Conservation (phyloP, 1,140 invertebrate genomes). For the Solenopsis invicta region DNA sequence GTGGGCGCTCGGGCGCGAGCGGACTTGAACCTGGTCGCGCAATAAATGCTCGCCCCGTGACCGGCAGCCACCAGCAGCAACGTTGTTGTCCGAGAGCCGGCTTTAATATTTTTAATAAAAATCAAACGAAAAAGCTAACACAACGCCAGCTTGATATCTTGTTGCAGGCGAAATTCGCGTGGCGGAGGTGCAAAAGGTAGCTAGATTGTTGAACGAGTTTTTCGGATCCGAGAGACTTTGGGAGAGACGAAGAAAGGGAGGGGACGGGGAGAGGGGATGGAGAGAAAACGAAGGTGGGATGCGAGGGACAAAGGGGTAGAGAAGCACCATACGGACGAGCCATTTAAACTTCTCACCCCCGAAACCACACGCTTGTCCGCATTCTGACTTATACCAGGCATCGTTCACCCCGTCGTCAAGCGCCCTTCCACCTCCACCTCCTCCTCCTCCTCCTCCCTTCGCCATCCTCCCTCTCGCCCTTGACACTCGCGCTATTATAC, state of each 20-base stretch:
- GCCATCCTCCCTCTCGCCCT: conserved; percentile 56
- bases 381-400: conserved; percentile 87
- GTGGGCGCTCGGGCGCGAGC: conserved; percentile 40
- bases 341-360: conserved; percentile 87
- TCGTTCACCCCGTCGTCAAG: conserved; percentile 84
- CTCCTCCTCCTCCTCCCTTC: background rate
- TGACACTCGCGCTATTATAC: conserved; percentile 73
- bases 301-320: conserved; percentile 77
- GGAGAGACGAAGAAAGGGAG: background rate
- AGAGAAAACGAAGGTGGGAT: conserved; percentile 44
- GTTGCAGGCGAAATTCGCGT: conserved; percentile 20
- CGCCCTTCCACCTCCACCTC: conserved; percentile 32
- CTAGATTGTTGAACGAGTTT: conserved; percentile 25
- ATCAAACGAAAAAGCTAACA: conserved; percentile 30
- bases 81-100: conserved; percentile 20
- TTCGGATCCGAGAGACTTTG: background rate
- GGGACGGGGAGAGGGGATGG: background rate
- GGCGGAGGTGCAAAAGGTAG: conserved; percentile 23
- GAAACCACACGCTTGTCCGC: conserved; percentile 86
- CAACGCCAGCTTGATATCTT: conserved; percentile 48
- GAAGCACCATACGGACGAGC: conserved; percentile 87
- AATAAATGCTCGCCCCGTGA: conserved; percentile 56
- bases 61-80: conserved; percentile 16
- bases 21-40: conserved; percentile 55
- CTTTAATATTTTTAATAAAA: conserved; percentile 61